phyloP scores from a whole-genome alignment of 2,113 vertebrate species.

The Aegypius monachus region DNA sequence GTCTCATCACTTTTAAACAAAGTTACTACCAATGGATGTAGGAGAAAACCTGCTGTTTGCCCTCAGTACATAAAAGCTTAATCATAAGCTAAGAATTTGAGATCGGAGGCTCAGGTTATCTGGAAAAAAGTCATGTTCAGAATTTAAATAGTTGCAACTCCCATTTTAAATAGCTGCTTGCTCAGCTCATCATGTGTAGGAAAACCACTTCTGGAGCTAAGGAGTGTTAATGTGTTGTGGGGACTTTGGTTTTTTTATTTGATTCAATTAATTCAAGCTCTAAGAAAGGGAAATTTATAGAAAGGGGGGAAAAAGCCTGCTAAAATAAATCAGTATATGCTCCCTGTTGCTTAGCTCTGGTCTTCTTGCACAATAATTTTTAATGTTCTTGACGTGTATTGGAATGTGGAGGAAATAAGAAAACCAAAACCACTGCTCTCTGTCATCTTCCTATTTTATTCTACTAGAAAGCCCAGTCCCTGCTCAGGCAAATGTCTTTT shows the following conservation, averaged over 20 bases:
- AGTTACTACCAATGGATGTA: background rate
- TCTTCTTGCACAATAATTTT: background rate
- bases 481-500: background rate
- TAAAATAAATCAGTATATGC: background rate
- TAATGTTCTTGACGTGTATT: background rate
- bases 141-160: background rate
- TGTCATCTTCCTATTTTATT: background rate
- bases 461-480: background rate
- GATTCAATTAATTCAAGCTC: background rate
- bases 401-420: background rate
- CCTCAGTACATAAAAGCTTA: background rate
- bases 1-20: background rate
- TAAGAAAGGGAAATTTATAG: background rate
- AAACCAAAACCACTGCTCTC: background rate
- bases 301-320: fast-evolving
- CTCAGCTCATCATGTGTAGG: background rate
- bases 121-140: background rate
- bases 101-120: background rate
- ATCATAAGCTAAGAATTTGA: background rate
- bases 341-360: background rate
- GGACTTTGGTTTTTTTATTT: too few species aligned
- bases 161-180: background rate
- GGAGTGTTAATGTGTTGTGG: background rate
- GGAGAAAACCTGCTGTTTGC: background rate
- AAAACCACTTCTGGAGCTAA: background rate